Evolutionary conservation across 2,797 vertebrate species (phyloP), one percentile per base, ranked within the genome.

Genomic region (Emys orbicularis): DNA sequence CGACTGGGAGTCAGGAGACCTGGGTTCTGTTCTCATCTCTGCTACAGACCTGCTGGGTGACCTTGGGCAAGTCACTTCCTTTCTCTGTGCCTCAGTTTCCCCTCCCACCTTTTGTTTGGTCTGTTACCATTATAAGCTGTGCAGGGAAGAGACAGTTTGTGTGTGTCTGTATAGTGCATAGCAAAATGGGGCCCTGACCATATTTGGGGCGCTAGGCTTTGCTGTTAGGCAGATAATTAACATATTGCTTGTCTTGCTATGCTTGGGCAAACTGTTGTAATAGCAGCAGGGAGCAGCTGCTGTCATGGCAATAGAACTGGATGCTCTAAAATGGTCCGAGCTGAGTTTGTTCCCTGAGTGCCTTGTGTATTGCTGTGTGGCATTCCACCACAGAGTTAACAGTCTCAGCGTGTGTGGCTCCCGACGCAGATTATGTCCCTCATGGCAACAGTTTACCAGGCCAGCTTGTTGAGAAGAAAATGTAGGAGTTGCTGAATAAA

Each of bases 381-480:
- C 92, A 74, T 93, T 94, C 76, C 80, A 34, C 88, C 93, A 90
- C 87, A 92, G 96, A 91, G 94, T 56, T 59, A 90, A 93, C 47
- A 2, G 0, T 77, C 27, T 21, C 84, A 1, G 1, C 57, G 56
- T 27, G 50, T 56, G 3, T 18, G 3, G 50, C 84, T 89, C 86
- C 86, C 93, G 92, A 80, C 4, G 90, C 93, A 94, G 96, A 91
- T 82, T 94, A 79, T 6, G 4, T 90, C 87, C 34, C 53, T 93
- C 81, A 7, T 84, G 88, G 82, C 84, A 52, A 15, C 2, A 2
- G 77, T 95, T 88, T 93, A 90, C 89, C 57, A 85, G 91, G 94
- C 90, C 81, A 82, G 76, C 87, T 92, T 65, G 3, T 89, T 0
- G 0, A 90, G 90, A 79, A 41, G 68, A 23, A 68, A 72, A 79